Evolutionary conservation across 2,888 invertebrate species (phyloP).

Genomic region (Erebia epiphron): DNA sequence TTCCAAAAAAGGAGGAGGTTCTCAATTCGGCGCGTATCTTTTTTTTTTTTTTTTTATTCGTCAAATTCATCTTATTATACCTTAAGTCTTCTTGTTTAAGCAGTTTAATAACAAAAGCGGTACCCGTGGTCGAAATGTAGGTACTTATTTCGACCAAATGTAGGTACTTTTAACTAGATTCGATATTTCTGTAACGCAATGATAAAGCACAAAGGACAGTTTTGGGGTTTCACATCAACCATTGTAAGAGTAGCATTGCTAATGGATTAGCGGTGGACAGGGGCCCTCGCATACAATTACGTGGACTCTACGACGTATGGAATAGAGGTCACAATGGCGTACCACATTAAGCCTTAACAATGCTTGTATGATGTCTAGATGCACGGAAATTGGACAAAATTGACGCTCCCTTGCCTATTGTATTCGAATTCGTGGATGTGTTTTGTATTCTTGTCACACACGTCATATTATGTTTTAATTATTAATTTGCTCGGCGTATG

Average conservation of each 20-base stretch:
- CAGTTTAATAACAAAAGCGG: neutral
- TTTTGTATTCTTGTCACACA: slow-evolving; percentile 39
- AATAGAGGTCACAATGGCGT: slow-evolving; percentile 25
- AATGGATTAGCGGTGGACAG: slow-evolving; percentile 73
- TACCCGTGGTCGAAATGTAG: neutral
- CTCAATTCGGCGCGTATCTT: too few relatives aligned
- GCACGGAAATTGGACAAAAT: slow-evolving; percentile 54
- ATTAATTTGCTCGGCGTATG: slow-evolving; percentile 27
- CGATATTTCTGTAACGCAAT: slow-evolving; percentile 36
- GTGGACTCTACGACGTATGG: neutral
- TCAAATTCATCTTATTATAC: too few relatives aligned
- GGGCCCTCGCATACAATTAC: slow-evolving; percentile 8
- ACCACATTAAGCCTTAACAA: slow-evolving; percentile 26
- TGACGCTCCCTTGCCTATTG: slow-evolving; percentile 44
- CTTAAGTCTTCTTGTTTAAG: too few relatives aligned
- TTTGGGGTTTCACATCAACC: slow-evolving; percentile 41
- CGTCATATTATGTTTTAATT: slow-evolving; percentile 38
- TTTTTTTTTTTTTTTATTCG: too few relatives aligned
- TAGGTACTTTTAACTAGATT: slow-evolving; percentile 22
- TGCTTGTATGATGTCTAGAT: slow-evolving; percentile 38
- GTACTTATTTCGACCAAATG: slow-evolving; percentile 9
- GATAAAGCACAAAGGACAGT: slow-evolving; percentile 42
- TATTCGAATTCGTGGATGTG: slow-evolving; percentile 34
- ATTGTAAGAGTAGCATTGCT: slow-evolving; percentile 73
- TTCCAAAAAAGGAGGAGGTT: too few relatives aligned